Conservation (phyloP, 2,797 vertebrate genomes). For the Anabas testudineus region DNA sequence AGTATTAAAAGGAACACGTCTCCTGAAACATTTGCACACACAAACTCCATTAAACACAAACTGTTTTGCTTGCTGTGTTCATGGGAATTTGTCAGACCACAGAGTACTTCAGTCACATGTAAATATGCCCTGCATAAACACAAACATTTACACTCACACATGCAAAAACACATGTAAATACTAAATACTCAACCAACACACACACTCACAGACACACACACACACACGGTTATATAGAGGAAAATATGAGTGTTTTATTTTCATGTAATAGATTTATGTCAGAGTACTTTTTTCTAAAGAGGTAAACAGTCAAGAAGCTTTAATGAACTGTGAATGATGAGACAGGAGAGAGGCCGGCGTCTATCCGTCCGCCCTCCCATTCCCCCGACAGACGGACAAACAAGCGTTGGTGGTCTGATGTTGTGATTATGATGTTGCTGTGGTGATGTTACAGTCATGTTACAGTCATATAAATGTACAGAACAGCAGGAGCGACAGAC, state of each 20-base stretch:
- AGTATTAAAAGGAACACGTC: constrained; percentile 61
- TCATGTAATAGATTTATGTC: constrained; percentile 86
- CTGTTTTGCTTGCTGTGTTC: constrained; percentile 38
- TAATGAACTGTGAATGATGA: constrained; percentile 87
- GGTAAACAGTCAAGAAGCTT: constrained; percentile 82
- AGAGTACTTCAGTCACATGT: constrained; percentile 56
- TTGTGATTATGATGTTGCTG: constrained; percentile 79
- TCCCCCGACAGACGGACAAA: constrained; percentile 8
- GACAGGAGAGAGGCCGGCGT: constrained; percentile 43
- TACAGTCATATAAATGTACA: constrained; percentile 78
- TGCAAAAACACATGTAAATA: constrained; percentile 71
- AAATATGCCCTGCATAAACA: constrained; percentile 59
- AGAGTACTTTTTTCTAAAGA: constrained; percentile 82
- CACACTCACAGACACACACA: constrained; percentile 35
- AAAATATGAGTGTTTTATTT: constrained; percentile 84
- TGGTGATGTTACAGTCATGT: constrained; percentile 82
- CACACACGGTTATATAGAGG: constrained; percentile 66
- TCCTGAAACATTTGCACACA: constrained; percentile 73
- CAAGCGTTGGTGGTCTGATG: constrained; percentile 63
- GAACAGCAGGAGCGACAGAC: constrained; percentile 77
- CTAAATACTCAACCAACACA: constrained; percentile 68
- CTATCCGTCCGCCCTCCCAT: constrained; percentile 16
- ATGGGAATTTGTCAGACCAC: constrained; percentile 34
- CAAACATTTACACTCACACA: constrained; percentile 52
- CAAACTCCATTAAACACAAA: constrained; percentile 33